Base-by-base conservation (phyloP, 2,113 vertebrate genomes). In the Pollachius pollachius region DNA sequence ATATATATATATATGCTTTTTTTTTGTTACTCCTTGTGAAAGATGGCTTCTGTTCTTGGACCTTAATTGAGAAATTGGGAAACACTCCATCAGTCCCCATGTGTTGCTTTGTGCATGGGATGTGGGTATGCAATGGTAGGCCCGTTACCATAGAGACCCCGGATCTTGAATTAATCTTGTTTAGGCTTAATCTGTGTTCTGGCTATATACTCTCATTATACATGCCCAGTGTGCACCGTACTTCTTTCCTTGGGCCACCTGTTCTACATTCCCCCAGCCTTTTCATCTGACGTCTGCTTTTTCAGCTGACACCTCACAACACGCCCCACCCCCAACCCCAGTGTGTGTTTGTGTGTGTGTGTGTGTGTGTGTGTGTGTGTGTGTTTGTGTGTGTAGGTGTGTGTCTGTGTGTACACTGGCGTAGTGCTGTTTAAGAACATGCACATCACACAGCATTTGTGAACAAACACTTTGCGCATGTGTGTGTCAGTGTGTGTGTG, bases 141-240 rank as follows among this genome's bases (percentile, higher is more conserved):
- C 23, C 21, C 15, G 61, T 63, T 63, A 63, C 61, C 61, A 63
- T 63, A 63, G 61, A 13, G 25, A 63, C 27, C 23, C 41, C 27
- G 6, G 25, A 34, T 23, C 62, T 63, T n/a, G 17, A 63, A 34
- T 63, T 63, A 63, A 63, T 63, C 62, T 63, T 34, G 62, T 34
- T 63, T 34, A 63, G 27, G 15, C 62, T 30, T 63, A 63, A 63
- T 63, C 62, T 63, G 25, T 17, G 7, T 34, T 30, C 15, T 63
- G 62, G 25, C 62, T 34, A 23, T 63, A 23, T 34, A 30, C 15
- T 63, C 62, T 63, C 25, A 63, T 63, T 30, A 63, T 17, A 34
- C 25, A 1, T 63, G 15, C 16, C 62, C 27, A 2, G 15, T 12
- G 19, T 27, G 23, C 23, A 27, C 58, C 0, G n/a, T 9, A 12